Base-by-base conservation (phyloP, 2,797 vertebrate genomes). In the Sebastes taczanowskii region DNA sequence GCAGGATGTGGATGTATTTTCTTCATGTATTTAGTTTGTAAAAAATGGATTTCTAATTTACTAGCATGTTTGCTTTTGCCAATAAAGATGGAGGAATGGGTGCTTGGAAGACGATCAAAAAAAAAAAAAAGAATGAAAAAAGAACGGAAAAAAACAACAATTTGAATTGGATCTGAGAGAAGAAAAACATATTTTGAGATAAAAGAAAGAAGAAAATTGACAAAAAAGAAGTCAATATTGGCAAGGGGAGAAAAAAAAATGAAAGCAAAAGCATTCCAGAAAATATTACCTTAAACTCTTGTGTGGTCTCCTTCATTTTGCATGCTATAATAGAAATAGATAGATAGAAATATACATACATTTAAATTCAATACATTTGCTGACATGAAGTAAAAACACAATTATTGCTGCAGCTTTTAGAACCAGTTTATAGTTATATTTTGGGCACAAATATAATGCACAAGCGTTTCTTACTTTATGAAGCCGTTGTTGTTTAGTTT, bases 1-100 rank as follows among this genome's bases (percentile, higher is more conserved):
- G 96, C 92, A 95, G 96, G 97, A 98, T 97, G 96, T 99, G 96
- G 96, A 97, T 99, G 98, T 99, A 98, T 98, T 98, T 98, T 99
- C 97, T 93, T 95, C 92, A 95, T 98, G 97, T 94, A 91, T 93
- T 97, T 96, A 96, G 94, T 98, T 97, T 98, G 97, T 98, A 97
- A 94, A 93, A 93, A 92, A 93, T 93, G 94, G 96, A 97, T 99
- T 99, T 99, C 97, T 98, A 98, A 99, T 96, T 96, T 89, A 95
- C 92, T 93, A 97, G 97, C 98, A 98, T 99, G 98, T 97, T 97
- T 97, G 97, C 97, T 97, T 97, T 95, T 98, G 97, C 96, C 97
- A 99, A 99, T 99, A 99, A 99, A 99, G 97, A 97, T 92, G 88
- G 92, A 95, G 96, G 97, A 98, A 99, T 98, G 97, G 97, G 95